phyloP scores from a whole-genome alignment of 2,113 vertebrate genomes.

The Rousettus leschenaultii region DNA sequence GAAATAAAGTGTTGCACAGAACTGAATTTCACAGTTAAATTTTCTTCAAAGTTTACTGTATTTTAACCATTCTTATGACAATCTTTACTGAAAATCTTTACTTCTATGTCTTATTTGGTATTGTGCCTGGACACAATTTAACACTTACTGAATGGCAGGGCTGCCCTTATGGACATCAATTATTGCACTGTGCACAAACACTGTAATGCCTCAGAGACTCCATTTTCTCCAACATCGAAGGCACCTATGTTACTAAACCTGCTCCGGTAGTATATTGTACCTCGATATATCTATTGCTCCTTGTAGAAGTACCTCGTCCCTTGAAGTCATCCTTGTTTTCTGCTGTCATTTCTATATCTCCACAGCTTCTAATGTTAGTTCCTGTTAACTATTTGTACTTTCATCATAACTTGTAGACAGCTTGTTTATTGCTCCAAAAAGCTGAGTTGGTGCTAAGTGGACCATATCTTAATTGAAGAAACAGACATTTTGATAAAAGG shows the following conservation, averaged over 20 bases:
- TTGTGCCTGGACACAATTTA: background rate
- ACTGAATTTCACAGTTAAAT: background rate
- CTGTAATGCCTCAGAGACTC: too few relatives aligned
- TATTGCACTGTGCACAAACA: background rate
- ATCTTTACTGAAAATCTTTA: background rate
- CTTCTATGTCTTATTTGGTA: background rate
- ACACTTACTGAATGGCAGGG: background rate
- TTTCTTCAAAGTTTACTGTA: background rate
- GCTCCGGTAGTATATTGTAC: background rate
- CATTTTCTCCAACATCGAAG: background rate
- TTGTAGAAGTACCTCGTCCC: background rate
- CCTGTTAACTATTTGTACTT: background rate
- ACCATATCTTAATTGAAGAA: background rate
- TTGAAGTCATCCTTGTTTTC: background rate
- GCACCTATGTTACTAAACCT: background rate
- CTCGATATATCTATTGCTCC: background rate
- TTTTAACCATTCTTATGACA: background rate
- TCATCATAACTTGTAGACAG: background rate
- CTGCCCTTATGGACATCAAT: background rate
- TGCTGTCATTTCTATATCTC: background rate
- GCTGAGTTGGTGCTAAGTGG: background rate
- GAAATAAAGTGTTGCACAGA: background rate
- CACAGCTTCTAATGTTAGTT: background rate
- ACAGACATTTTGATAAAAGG: background rate
- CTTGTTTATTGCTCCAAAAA: background rate